A percentile compares a stretch with the other conserved stretches of the same genome.
These are phyloP conservation scores for Cinara cedri DNA, from an alignment of 2,888 invertebrate species.

Conservation along the genomic window DNA sequence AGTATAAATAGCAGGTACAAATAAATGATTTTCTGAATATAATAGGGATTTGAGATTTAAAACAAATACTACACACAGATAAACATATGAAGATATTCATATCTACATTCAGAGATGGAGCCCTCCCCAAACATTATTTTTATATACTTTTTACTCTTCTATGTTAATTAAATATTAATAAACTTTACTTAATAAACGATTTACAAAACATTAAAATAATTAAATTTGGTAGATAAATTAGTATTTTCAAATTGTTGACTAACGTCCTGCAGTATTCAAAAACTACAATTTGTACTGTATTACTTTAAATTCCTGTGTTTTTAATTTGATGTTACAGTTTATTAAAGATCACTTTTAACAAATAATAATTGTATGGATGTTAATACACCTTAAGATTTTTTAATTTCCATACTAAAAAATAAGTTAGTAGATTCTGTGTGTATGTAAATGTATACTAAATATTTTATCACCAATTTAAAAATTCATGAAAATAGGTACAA, in stretches of 20 bases:
- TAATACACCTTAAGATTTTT: neutral
- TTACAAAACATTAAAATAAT: neutral
- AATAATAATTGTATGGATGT: slow-evolving; percentile 1
- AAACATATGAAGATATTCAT: neutral
- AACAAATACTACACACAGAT: neutral
- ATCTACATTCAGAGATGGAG: neutral
- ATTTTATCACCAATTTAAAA: slow-evolving; percentile 7
- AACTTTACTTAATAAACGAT: neutral
- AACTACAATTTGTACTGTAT: too few species aligned
- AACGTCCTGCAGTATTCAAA: neutral
- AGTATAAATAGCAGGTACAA: neutral
- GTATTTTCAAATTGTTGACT: slow-evolving; percentile 12
- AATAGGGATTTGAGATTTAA: neutral
- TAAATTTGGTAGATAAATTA: neutral
- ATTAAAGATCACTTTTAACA: slow-evolving; percentile 16
- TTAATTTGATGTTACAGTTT: slow-evolving; percentile 2
- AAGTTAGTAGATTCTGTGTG: too few species aligned
- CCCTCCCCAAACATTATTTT: neutral
- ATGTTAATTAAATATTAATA: neutral
- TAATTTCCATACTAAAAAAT: neutral
- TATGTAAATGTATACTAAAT: neutral
- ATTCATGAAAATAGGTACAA: neutral
- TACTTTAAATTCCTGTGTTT: neutral
- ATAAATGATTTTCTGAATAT: neutral
- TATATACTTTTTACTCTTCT: too few species aligned